Percentiles rank a stretch among this genome's conserved stretches.
These are phyloP conservation scores for Xerus rutilus DNA, from an alignment of 2,797 vertebrate genomes.

Conservation along the genomic window DNA sequence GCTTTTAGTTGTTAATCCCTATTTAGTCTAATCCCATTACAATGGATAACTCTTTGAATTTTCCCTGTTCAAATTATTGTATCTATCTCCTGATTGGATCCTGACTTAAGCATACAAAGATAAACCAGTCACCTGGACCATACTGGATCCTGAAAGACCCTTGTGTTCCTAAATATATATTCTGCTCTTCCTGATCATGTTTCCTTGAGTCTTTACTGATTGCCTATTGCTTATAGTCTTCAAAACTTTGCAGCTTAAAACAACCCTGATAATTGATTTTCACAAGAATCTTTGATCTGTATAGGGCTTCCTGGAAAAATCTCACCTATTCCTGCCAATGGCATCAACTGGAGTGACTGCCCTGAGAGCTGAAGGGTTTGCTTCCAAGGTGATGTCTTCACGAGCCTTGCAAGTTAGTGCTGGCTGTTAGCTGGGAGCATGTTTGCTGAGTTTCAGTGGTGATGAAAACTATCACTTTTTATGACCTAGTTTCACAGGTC, in stretches of 20 bases:
- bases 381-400: neutral
- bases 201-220: neutral
- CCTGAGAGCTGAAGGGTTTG: neutral
- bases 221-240: neutral
- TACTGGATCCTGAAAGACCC: neutral
- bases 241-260: neutral
- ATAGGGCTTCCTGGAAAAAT: neutral
- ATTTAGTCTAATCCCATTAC: neutral
- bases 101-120: neutral
- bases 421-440: neutral
- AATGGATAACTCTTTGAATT: neutral
- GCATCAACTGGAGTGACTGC: neutral
- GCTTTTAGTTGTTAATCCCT: neutral
- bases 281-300: neutral
- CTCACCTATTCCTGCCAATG: neutral
- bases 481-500: neutral
- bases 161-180: neutral
- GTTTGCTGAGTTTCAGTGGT: neutral
- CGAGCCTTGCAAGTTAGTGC: neutral
- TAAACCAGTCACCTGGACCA: neutral
- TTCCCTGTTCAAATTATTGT: neutral
- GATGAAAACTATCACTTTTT: neutral
- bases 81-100: neutral
- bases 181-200: neutral
- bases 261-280: neutral